Conservation (phyloP, 2,888 invertebrate genomes). For the Agonopterix subpropinquella region DNA sequence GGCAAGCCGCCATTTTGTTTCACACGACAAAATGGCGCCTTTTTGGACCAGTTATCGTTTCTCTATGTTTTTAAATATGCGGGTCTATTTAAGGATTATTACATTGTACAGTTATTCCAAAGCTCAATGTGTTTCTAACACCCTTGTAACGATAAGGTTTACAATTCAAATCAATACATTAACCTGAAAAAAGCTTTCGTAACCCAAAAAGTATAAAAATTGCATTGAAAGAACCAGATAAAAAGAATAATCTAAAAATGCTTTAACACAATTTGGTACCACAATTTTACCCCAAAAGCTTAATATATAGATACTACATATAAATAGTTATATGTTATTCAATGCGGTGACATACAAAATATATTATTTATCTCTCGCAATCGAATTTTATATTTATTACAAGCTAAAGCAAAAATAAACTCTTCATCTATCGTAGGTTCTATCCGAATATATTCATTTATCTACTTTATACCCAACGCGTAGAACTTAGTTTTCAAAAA, state of each 20-base stretch:
- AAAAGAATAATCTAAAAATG: too few relatives aligned
- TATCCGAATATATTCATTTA: slow-evolving; percentile 27
- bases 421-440: slow-evolving; percentile 49
- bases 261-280: too few relatives aligned
- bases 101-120: slow-evolving; percentile 50
- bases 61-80: slow-evolving; percentile 14
- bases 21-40: slow-evolving; percentile 16
- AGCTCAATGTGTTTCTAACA: slow-evolving; percentile 68
- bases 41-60: slow-evolving; percentile 7
- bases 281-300: slow-evolving; percentile 32
- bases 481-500: slow-evolving; percentile 31
- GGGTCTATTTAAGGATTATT: slow-evolving; percentile 39
- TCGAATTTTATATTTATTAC: slow-evolving; percentile 52
- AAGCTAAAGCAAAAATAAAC: slow-evolving; percentile 74
- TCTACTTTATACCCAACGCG: slow-evolving; percentile 26
- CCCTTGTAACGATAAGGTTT: slow-evolving; percentile 57
- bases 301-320: slow-evolving; percentile 40
- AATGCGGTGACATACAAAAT: slow-evolving; percentile 66
- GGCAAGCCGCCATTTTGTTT: slow-evolving; percentile 30
- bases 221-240: not conserved
- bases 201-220: not conserved
- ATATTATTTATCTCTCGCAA: slow-evolving; percentile 62
- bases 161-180: slow-evolving; percentile 11
- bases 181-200: slow-evolving; percentile 16
- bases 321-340: slow-evolving; percentile 28